Conservation (phyloP, 2,113 vertebrate species). For the Burhinus oedicnemus region DNA sequence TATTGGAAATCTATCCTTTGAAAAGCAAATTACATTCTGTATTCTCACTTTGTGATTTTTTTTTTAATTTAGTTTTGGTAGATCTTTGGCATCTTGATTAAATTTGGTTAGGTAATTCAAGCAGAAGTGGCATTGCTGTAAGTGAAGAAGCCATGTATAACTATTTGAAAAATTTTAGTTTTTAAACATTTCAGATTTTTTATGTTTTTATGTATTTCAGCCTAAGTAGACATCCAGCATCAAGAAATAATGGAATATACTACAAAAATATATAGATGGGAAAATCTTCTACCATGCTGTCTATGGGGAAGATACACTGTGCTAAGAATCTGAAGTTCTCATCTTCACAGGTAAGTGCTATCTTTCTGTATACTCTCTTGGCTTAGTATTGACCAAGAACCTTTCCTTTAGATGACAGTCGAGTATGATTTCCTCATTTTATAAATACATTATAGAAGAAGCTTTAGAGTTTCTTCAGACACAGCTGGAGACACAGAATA, state of each 20-base stretch:
- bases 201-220: not conserved
- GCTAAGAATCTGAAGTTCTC: not conserved
- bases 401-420: not conserved
- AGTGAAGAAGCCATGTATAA: not conserved
- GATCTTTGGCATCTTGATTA: conserved; percentile 12
- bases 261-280: not conserved
- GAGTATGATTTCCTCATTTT: not conserved
- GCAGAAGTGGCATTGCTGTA: not conserved
- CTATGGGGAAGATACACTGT: not conserved
- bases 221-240: not conserved
- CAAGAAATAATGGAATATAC: not conserved
- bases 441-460: not conserved
- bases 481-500: not conserved
- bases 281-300: not conserved
- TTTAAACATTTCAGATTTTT: not conserved
- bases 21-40: conserved; percentile 1
- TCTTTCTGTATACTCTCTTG: not conserved
- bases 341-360: not conserved
- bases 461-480: not conserved
- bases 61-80: not conserved
- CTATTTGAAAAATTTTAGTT: not conserved
- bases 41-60: not conserved
- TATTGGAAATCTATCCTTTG: conserved; percentile 16
- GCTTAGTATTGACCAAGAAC: not conserved
- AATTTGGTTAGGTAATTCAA: conserved; percentile 7